phyloP scores from a whole-genome alignment of 1,140 invertebrate genomes.

The Littorina saxatilis region DNA sequence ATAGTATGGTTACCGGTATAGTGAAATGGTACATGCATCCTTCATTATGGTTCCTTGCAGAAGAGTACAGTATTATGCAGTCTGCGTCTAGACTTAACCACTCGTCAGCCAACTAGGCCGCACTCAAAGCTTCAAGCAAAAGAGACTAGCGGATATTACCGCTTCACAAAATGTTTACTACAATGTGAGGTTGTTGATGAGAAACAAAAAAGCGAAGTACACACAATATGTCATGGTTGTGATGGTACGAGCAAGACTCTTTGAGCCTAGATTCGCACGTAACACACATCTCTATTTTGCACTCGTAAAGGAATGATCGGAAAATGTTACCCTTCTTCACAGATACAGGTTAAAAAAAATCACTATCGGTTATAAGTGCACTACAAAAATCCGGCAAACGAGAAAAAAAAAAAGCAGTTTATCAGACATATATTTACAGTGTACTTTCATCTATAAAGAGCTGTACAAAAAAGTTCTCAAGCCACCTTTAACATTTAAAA shows the following conservation, averaged over 20 bases:
- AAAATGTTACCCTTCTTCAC: slow-evolving; percentile 26
- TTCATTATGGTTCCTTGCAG: neutral
- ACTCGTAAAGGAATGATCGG: slow-evolving; percentile 28
- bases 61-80: slow-evolving; percentile 24
- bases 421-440: neutral
- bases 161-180: neutral
- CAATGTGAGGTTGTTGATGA: neutral
- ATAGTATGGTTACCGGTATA: neutral
- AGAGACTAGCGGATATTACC: neutral
- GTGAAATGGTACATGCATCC: neutral
- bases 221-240: neutral
- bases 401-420: neutral
- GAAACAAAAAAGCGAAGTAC: neutral
- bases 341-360: neutral
- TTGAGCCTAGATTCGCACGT: neutral
- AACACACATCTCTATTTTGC: neutral
- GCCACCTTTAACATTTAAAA: neutral
- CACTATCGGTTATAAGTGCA: neutral
- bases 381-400: neutral
- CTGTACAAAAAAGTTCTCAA: neutral
- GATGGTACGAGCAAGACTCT: neutral
- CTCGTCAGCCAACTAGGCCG: neutral
- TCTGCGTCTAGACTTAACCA: slow-evolving; percentile 13
- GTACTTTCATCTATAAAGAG: too few species aligned
- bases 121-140: neutral